Base-by-base conservation (phyloP, 2,888 invertebrate genomes). In the Petrophora chlorosata region DNA sequence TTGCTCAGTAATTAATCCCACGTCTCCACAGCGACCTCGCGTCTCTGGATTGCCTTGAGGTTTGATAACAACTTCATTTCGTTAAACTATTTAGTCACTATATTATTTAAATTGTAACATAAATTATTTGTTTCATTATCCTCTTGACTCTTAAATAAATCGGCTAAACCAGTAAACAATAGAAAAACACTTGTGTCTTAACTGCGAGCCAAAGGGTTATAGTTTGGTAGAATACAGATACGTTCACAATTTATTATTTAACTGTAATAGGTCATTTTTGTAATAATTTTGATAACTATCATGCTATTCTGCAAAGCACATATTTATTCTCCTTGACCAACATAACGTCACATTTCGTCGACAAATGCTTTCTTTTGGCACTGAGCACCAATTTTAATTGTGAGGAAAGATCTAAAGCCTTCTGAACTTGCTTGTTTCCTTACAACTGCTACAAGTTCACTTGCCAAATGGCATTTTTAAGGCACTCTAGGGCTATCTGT, bases 1-100 rank as follows among this genome's bases (percentile, higher is more conserved):
- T 72, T 65, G 67, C 70, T 73, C 70, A 60, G 64, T 73, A 74
- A 75, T 74, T 74, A 73, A 70, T 72, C 71, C 71, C 69, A 66
- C 70, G 70, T 63, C 67, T 38, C 16, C n/a, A n/a, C n/a, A 7
- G 7, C 23, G n/a, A 10, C 10, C 36, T 16, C 8, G n/a, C n/a
- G n/a, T 8, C 3, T 38, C 38, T 28, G 16, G 38, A 38, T 28
- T 28, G 23, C 7, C 8, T 23, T 23, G 8, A 23, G 23, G 23
- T 23, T 23, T 8, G 23, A 23, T 23, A 7, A 23, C 5, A n/a
- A 23, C 7, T 23, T 8, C 7, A 23, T 7, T n/a, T n/a, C 7
- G 5, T 19, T 19, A 19, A 5, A 19, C 5, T 19, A 19, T 7
- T 19, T 19, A 5, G 19, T 4, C 7, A 19, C 7, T 19, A 4